Evolutionary conservation across 1,140 invertebrate genomes (phyloP).

Genomic region (Lucilia sericata): DNA sequence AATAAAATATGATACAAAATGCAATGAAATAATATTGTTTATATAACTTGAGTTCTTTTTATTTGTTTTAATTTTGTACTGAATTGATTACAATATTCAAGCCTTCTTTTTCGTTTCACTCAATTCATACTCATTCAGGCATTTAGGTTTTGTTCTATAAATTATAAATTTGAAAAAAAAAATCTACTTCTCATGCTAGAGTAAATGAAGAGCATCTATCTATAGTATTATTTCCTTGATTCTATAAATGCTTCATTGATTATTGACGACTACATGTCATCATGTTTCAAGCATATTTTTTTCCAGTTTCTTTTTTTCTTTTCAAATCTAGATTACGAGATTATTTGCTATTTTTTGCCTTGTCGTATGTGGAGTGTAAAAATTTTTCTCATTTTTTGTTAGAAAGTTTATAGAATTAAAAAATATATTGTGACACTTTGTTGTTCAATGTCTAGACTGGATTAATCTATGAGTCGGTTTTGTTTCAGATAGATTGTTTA

Average conservation of each 20-base stretch:
- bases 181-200: neutral
- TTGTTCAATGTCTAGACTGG: neutral
- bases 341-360: neutral
- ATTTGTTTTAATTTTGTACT: neutral
- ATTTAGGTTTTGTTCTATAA: neutral
- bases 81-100: neutral
- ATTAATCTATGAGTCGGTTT: too few species aligned
- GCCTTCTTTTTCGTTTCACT: neutral
- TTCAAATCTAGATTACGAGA: neutral
- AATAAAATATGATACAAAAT: too few species aligned
- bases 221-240: neutral
- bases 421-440: constrained; percentile 4
- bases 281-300: neutral
- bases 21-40: neutral
- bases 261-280: neutral
- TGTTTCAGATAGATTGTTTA: too few species aligned
- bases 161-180: neutral
- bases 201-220: neutral
- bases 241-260: neutral
- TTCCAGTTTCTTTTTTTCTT: neutral
- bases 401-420: neutral
- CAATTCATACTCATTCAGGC: neutral
- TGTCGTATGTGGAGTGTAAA: neutral
- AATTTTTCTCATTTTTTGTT: neutral
- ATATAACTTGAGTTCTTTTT: neutral